These are phyloP conservation scores for Thinocorus orbignyianus DNA, from an alignment of 2,113 vertebrate species.

Conservation along the genomic window DNA sequence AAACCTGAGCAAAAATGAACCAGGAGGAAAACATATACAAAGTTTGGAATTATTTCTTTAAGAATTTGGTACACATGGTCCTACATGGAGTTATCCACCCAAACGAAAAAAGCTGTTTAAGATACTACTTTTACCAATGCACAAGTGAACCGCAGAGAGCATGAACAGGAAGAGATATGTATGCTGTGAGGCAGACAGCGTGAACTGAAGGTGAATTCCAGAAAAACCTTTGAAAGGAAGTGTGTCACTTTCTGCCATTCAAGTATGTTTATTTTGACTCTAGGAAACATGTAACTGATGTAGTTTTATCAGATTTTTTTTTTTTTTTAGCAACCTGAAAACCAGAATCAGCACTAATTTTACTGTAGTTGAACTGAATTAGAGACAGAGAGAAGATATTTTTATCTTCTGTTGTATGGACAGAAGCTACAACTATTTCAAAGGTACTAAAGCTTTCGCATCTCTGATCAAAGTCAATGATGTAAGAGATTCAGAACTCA, in stretches of 20 bases:
- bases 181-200: background rate
- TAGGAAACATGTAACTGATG: background rate
- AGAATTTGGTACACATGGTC: background rate
- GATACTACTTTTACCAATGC: background rate
- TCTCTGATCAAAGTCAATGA: background rate
- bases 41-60: background rate
- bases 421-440: background rate
- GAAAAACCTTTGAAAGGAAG: constrained; percentile 9
- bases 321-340: background rate
- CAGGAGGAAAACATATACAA: background rate
- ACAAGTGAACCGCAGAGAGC: background rate
- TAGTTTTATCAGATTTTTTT: background rate
- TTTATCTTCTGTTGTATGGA: background rate
- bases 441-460: background rate
- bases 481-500: background rate
- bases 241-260: background rate
- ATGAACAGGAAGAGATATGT: background rate
- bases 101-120: constrained; percentile 11
- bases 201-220: constrained; percentile 48
- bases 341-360: background rate
- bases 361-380: background rate
- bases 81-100: background rate
- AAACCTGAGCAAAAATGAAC: background rate
- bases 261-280: background rate
- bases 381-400: background rate